Conservation (phyloP, 2,888 invertebrate genomes). For the Torymus texanus region DNA sequence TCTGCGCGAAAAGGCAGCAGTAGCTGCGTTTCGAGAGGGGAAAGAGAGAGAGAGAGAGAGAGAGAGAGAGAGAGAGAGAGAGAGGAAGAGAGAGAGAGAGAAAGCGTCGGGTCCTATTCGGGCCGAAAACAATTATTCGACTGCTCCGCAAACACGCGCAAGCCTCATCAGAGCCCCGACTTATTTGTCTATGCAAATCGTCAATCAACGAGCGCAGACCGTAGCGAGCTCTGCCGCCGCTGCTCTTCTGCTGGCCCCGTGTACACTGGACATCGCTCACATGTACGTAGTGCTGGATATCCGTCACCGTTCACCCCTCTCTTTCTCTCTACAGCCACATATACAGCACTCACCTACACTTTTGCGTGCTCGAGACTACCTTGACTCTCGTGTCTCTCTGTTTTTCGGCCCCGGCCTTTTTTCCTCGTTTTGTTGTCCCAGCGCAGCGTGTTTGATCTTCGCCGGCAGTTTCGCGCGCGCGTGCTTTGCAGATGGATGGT, state of each 20-base stretch:
- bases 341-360: neutral
- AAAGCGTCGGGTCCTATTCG: constrained; percentile 52
- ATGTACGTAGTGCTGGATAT: constrained; percentile 22
- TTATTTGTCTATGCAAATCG: constrained; percentile 75
- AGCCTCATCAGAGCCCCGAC: constrained; percentile 68
- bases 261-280: too few relatives aligned
- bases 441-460: constrained; percentile 41
- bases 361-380: constrained; percentile 7
- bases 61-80: too few relatives aligned
- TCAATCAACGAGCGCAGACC: constrained; percentile 66
- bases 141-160: constrained; percentile 62
- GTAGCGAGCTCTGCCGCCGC: neutral
- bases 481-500: neutral
- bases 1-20: constrained; percentile 50
- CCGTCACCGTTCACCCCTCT: constrained; percentile 3
- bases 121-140: constrained; percentile 67
- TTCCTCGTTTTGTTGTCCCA: constrained; percentile 10
- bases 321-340: too few relatives aligned
- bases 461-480: constrained; percentile 11
- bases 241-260: too few relatives aligned
- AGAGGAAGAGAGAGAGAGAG: too few relatives aligned
- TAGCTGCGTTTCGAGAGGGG: constrained; percentile 47
- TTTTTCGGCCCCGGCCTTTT: constrained; percentile 38
- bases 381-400: constrained; percentile 34
- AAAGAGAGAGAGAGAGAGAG: too few relatives aligned